Evolutionary conservation across 1,140 invertebrate genomes (phyloP), one percentile per base, ranked within the genome.

Genomic region (Pectinophora gossypiella): DNA sequence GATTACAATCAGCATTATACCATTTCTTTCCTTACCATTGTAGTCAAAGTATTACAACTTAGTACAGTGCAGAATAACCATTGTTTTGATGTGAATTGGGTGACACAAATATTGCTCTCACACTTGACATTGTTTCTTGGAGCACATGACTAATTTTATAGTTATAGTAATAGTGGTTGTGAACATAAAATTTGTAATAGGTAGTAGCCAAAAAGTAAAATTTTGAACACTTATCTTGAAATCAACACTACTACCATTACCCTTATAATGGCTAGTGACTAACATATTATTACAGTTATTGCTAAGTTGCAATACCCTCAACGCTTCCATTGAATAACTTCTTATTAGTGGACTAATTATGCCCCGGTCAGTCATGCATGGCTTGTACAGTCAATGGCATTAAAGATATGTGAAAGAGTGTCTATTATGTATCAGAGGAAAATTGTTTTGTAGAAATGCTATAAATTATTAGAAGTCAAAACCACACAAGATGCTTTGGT

Each of bases 81-180:
- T 44, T 44, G 42, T 44, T 19, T n/a, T 13, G 7, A 19, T 62
- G 64, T 62, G 67, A 73, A 70, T 59, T 44, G 57, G 70, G 70
- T 73, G 70, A 70, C 70, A 72, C 47, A 61, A 60, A 68, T 64
- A 59, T 52, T 36, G 35, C 48, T 65, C 59, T 69, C 57, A 66
- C 60, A 68, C 48, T 53, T 63, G 45, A 55, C 48, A 67, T 64
- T 69, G 57, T 68, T 57, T 52, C 51, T 44, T 46, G 32, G 38
- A 20, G 47, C 23, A 50, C 43, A 63, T 59, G 50, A 59, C 18
- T 52, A 46, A 58, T 50, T 10, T 32, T n/a, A n/a, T n/a, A n/a
- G n/a, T n/a, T n/a, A n/a, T n/a, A n/a, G n/a, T n/a, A n/a, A n/a
- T n/a, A n/a, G n/a, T n/a, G n/a, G n/a, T n/a, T n/a, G n/a, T n/a